Percentiles rank a stretch among this genome's conserved stretches.
phyloP scores from a whole-genome alignment of 2,888 invertebrate species.

The Caenorhabditis sulstoni region DNA sequence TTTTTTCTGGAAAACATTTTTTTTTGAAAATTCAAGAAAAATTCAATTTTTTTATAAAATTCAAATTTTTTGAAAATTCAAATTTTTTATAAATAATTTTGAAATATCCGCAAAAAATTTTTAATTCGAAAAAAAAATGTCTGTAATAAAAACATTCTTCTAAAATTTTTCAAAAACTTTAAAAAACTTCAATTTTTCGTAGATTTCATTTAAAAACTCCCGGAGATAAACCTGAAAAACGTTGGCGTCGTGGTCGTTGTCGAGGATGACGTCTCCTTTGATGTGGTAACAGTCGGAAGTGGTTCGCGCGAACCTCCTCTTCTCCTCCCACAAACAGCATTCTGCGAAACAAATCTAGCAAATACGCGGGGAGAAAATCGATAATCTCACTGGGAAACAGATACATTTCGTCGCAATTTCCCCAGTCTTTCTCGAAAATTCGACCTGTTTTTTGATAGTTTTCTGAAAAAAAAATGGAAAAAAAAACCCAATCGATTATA shows the following conservation, averaged over 20 bases:
- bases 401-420: constrained; percentile 29
- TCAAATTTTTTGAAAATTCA: too few relatives aligned
- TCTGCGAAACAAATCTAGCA: constrained; percentile 9
- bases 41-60: too few relatives aligned
- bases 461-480: background rate
- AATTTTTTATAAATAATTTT: too few relatives aligned
- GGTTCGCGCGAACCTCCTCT: constrained; percentile 7
- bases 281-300: constrained; percentile 22
- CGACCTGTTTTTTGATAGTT: constrained; percentile 17
- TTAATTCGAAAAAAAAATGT: background rate
- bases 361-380: too few relatives aligned
- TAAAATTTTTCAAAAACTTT: background rate
- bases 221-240: constrained; percentile 23
- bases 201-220: background rate
- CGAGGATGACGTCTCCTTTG: constrained; percentile 51
- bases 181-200: background rate
- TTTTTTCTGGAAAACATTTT: too few relatives aligned
- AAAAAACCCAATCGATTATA: background rate
- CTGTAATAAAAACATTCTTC: background rate
- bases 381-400: constrained; percentile 16
- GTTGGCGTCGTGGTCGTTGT: constrained; percentile 15
- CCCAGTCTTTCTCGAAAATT: constrained; percentile 24
- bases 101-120: too few relatives aligned
- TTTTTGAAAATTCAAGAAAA: too few relatives aligned
- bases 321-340: constrained; percentile 44